These are phyloP conservation scores for Delichon dasypus DNA, from an alignment of 2,797 vertebrate species.

Conservation along the genomic window DNA sequence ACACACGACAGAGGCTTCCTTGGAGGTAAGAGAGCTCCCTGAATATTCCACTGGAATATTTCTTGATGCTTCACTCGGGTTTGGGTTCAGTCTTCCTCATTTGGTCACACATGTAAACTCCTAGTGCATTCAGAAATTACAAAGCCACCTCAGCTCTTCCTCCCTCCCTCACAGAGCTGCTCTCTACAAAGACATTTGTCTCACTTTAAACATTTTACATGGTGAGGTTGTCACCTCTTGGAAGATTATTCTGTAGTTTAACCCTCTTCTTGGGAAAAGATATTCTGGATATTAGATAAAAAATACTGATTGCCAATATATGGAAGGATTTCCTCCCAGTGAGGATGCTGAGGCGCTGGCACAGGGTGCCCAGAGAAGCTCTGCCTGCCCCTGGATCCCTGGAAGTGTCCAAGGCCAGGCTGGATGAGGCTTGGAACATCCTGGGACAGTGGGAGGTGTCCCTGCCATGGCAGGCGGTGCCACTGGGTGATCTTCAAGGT, in stretches of 20 bases:
- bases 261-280: neutral
- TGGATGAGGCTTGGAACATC: rapidly evolving
- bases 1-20: neutral
- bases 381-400: neutral
- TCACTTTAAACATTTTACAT: rapidly evolving
- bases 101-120: neutral
- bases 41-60: neutral
- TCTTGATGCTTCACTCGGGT: neutral
- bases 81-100: neutral
- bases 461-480: neutral
- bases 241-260: neutral
- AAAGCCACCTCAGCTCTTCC: neutral
- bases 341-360: neutral
- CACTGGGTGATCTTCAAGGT: neutral
- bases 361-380: neutral
- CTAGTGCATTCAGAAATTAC: neutral
- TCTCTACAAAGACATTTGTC: neutral
- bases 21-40: neutral
- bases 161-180: rapidly evolving
- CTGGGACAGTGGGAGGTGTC: neutral
- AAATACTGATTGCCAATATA: neutral
- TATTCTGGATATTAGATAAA: neutral
- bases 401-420: rapidly evolving
- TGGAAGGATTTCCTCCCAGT: neutral
- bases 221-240: neutral